Conservation (phyloP, 2,888 invertebrate genomes). For the Deilephila porcellus region DNA sequence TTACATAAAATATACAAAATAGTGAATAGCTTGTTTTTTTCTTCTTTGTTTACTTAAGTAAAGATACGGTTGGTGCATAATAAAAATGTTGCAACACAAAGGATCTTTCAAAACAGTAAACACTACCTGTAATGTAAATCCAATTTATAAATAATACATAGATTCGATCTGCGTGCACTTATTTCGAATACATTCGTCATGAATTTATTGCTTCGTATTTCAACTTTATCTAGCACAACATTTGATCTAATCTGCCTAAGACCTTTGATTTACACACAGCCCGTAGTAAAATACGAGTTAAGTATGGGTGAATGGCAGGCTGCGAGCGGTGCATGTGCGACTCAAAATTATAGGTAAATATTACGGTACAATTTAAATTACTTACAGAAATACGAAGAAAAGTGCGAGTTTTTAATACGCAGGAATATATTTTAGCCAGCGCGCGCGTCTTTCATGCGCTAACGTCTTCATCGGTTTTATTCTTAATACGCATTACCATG, state of each 20-base stretch:
- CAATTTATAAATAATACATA: not conserved
- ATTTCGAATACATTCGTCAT: constrained; percentile 5
- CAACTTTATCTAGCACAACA: constrained; percentile 16
- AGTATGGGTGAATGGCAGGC: constrained; percentile 14
- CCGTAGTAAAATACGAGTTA: constrained; percentile 12
- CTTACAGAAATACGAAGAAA: not conserved
- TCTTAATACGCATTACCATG: too few species aligned
- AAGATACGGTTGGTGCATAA: not conserved
- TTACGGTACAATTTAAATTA: not conserved
- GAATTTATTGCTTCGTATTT: constrained; percentile 1
- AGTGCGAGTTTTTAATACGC: too few species aligned
- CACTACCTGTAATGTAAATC: not conserved
- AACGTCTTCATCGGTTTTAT: too few species aligned
- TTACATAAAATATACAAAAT: too few species aligned
- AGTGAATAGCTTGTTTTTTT: too few species aligned
- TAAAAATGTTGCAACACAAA: not conserved
- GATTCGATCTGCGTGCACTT: not conserved
- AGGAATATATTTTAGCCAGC: too few species aligned
- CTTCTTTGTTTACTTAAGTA: not conserved
- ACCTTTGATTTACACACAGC: constrained; percentile 11
- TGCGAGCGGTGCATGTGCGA: not conserved
- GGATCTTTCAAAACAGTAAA: not conserved
- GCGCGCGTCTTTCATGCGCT: too few species aligned
- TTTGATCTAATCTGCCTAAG: constrained; percentile 17
- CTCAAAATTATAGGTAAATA: not conserved